Base-by-base conservation (phyloP, 2,888 invertebrate genomes). In the Ichneumoninae sp. region DNA sequence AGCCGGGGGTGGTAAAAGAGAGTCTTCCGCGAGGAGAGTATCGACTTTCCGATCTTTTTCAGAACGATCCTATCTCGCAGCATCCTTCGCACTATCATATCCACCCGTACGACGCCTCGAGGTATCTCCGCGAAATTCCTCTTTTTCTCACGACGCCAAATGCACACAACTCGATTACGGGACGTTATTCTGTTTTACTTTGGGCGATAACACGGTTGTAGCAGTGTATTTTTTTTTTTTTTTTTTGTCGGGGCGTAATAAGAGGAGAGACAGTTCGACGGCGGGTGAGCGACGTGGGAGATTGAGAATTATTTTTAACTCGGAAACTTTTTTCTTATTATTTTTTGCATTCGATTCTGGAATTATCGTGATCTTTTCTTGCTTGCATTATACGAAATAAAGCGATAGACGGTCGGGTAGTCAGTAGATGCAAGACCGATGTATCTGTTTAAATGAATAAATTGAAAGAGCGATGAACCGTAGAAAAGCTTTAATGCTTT, bases 1-100 rank as follows among this genome's bases (percentile, higher is more conserved):
- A 50, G 22, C 4, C 50, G 63, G 47, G 26, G 63, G 50, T 22
- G 13, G 30, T 7, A 33, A 33, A 22, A 54, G 19, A 19, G 63
- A 63, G 33, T 63, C 33, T 75, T 81, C 50, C 69, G 65, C 60
- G 3, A 71, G 47, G 44, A 19, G 65, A 74, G 77, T 85, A 82
- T 82, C 82, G 85, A 85, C 71, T 80, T 85, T 80, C 82, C 85
- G 85, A 85, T 82, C 79, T 85, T 82, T 69, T 79, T 66, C 78
- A 78, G 65, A 76, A 68, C 73, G 85, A 82, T 82, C 68, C 79
- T 68, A 80, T 82, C 81, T 69, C 54, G 36, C 52, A 44, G 22
- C 81, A 69, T 68, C 77, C 78, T 22, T 36, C 70, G 54, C 69
- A 54, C 78, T 74, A 63, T 80, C 71, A 70, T 76, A 40, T 65